phyloP scores from a whole-genome alignment of 2,113 vertebrate genomes.

The Actinemys pallida region DNA sequence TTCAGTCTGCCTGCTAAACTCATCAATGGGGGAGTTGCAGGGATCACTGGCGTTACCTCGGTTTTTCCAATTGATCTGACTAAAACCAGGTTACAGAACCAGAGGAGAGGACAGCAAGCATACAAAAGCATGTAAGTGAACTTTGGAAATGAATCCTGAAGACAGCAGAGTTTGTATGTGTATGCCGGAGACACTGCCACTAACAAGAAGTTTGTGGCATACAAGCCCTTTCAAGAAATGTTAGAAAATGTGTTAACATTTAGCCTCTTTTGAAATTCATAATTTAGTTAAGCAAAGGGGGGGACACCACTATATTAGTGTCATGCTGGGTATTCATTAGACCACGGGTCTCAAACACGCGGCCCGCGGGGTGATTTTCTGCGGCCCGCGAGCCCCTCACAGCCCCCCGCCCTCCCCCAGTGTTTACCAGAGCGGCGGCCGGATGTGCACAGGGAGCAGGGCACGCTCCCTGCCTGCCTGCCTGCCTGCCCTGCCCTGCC shows the following conservation, averaged over 20 bases:
- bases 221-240: neutral
- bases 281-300: neutral
- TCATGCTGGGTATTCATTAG: neutral
- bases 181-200: neutral
- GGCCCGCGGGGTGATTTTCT: too few species aligned
- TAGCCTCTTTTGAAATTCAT: neutral
- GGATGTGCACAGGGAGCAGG: too few species aligned
- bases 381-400: too few species aligned
- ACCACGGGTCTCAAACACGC: too few species aligned
- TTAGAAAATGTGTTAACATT: neutral
- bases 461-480: too few species aligned
- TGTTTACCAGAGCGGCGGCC: too few species aligned
- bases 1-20: constrained; percentile 86
- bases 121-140: constrained; percentile 85
- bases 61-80: constrained; percentile 89
- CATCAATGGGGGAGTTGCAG: constrained; percentile 87
- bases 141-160: neutral
- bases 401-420: too few species aligned
- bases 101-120: constrained; percentile 81
- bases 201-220: neutral
- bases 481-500: too few species aligned
- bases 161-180: neutral
- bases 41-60: constrained; percentile 88
- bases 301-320: neutral
- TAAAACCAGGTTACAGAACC: constrained; percentile 89